Evolutionary conservation across 2,888 invertebrate genomes (phyloP), one percentile per base, ranked within the genome.

Genomic region (Ctenicera cuprea): DNA sequence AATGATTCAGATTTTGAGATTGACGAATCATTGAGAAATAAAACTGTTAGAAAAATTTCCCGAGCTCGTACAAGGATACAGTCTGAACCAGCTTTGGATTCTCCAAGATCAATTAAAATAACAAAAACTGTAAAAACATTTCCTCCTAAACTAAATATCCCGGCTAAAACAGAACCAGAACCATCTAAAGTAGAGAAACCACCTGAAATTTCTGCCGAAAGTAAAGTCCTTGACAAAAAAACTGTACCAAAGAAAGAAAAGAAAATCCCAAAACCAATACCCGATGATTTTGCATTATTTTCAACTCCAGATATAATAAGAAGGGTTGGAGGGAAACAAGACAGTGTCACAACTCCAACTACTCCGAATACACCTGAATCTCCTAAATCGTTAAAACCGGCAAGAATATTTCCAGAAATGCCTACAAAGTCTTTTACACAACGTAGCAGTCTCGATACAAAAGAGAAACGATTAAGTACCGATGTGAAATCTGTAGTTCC

Each of bases 301-400:
- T 94, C 94, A 5, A 92, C 94, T 48, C 94, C 94, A 18, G 94
- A 94, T 88, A 93, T 94, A 66, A 94, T 94, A 71, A 89, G 93
- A 80, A 89, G 94, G 80, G 92, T 94, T 14, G 84, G 81, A 52
- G 30, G 54, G 71, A 78, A 88, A 16, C 84, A 87, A 71, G 83
- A 83, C 30, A 76, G 83, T 4, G 78, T 80, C 9, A 83, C 85
- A 26, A 80, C 84, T 43, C 77, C 80, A 20, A 78, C 82, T 14
- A 76, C 77, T 4, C 72, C 80, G 30, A 67, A 43, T 20, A 68
- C 75, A 30, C 76, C 80, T 18, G 79, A 79, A 59, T 77, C 76
- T 57, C 78, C 80, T 1, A 75, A 77, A 61, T 62, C 66, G 33
- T 20, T 68, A 5, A 87, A 86, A 75, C 82, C 86, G 8, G 84